Base-by-base conservation (phyloP, 2,888 invertebrate species). In the Dynastes maya region DNA sequence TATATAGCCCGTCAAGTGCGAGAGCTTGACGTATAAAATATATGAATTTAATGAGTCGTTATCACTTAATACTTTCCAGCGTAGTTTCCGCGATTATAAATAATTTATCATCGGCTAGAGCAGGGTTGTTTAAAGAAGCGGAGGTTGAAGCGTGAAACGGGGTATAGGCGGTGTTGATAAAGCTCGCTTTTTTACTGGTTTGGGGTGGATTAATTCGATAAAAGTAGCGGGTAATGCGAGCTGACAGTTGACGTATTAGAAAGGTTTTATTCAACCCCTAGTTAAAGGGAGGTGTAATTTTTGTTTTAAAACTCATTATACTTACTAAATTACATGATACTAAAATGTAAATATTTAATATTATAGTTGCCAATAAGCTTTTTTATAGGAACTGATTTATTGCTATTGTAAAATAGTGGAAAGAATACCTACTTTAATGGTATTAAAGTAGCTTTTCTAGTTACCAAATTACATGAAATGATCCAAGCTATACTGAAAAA, bases 41-140 rank as follows among this genome's bases (percentile, higher is more conserved):
- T 74, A 61, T 61, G 72, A 74, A 74, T 27, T 74, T 74, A 74
- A 74, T 61, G 72, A 74, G 61, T 74, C 72, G 55, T 74, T 74
- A 74, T 74, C 72, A 74, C 72, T 74, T 74, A 74, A 74, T 74
- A 74, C 72, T 13, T n/a, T 9, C 55, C 13, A 32, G 27, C 45
- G 32, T 71, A 71, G 71, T 55, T 71, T 53, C 37, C 37, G 37
- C 71, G 27, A 55, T 71, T 71, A 71, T 71, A 71, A 53, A 55
- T 71, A 51, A 68, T 51, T 53, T 71, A 71, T 71, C 29, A 55
- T 45, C 8, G 22, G 55, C 55, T 16, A n/a, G 55, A 55, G n/a
- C 16, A 22, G 22, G 55, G 45, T 45, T 45, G 45, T 11, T 45
- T 55, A 55, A 55, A 22, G 0, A 22, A 22, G 16, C 22, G 22